These are phyloP conservation scores for Trialeurodes vaporariorum DNA, from an alignment of 1,140 invertebrate genomes.

Conservation along the genomic window DNA sequence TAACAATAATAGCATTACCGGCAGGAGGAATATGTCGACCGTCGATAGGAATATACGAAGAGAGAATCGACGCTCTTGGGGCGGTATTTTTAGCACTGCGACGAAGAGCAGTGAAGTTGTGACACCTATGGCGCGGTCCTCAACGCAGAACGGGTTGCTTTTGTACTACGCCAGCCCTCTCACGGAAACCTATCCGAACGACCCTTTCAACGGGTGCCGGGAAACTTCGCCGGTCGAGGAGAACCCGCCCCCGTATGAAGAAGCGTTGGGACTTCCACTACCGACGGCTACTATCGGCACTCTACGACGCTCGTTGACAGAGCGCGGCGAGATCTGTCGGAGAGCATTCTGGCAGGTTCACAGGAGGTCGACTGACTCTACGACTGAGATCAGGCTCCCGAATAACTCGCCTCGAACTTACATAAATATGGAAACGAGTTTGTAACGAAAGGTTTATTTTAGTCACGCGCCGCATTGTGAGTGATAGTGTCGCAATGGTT, in stretches of 20 bases:
- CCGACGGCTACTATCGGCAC: background rate
- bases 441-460: background rate
- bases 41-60: background rate
- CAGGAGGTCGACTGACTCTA: background rate
- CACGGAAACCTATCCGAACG: slow-evolving; percentile 43
- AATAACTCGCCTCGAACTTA: background rate
- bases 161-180: slow-evolving; percentile 49
- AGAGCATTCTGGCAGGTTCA: background rate
- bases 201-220: slow-evolving; percentile 44
- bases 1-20: slow-evolving; percentile 13
- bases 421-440: background rate
- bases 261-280: slow-evolving; percentile 29
- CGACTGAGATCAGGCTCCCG: background rate
- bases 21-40: slow-evolving; percentile 1
- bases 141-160: slow-evolving; percentile 31
- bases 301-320: background rate
- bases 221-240: slow-evolving; percentile 41
- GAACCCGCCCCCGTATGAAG: slow-evolving; percentile 33
- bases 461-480: too few relatives aligned
- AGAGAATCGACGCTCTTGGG: slow-evolving; percentile 23
- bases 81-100: slow-evolving; percentile 18
- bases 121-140: slow-evolving; percentile 17
- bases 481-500: too few relatives aligned
- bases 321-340: background rate
- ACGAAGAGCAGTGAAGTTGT: slow-evolving; percentile 1